Conservation (phyloP, 2,888 invertebrate genomes). For the Galeopsomyia nigrocyanea region DNA sequence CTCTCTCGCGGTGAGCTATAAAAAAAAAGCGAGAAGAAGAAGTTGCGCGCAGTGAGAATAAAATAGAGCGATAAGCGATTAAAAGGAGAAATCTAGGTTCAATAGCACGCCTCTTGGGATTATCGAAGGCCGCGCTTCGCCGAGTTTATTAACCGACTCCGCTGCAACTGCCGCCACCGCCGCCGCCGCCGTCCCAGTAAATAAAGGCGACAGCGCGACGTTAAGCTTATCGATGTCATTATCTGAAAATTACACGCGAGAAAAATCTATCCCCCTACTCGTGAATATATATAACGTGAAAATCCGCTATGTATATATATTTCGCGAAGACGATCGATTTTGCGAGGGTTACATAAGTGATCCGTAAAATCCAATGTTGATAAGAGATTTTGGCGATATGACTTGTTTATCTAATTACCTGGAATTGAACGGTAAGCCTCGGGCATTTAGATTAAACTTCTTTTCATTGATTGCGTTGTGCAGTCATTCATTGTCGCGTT, state of each 20-base stretch:
- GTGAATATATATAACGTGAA: too few relatives aligned
- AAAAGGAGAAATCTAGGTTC: constrained; percentile 30
- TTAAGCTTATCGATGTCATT: too few relatives aligned
- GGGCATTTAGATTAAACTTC: constrained; percentile 9
- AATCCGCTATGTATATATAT: too few relatives aligned
- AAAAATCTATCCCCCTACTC: too few relatives aligned
- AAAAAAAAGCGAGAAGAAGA: background rate
- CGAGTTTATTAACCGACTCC: constrained; percentile 34
- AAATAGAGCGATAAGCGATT: constrained; percentile 19
- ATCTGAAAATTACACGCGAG: too few relatives aligned
- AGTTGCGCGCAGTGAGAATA: constrained; percentile 1
- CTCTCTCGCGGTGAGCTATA: too few relatives aligned
- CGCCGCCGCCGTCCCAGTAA: constrained; percentile 10
- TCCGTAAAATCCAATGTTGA: too few relatives aligned
- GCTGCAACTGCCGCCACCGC: background rate
- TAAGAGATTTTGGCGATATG: constrained; percentile 23
- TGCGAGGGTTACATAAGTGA: too few relatives aligned
- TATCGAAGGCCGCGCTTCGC: constrained; percentile 17
- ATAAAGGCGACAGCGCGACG: constrained; percentile 20
- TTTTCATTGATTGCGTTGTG: too few relatives aligned
- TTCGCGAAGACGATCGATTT: too few relatives aligned
- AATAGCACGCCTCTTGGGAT: constrained; percentile 32
- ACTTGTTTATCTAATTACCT: constrained; percentile 33
- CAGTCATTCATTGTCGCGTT: too few relatives aligned
- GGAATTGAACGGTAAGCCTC: constrained; percentile 24